Base-by-base conservation (phyloP, 2,797 vertebrate genomes). In the Hipposideros larvatus region DNA sequence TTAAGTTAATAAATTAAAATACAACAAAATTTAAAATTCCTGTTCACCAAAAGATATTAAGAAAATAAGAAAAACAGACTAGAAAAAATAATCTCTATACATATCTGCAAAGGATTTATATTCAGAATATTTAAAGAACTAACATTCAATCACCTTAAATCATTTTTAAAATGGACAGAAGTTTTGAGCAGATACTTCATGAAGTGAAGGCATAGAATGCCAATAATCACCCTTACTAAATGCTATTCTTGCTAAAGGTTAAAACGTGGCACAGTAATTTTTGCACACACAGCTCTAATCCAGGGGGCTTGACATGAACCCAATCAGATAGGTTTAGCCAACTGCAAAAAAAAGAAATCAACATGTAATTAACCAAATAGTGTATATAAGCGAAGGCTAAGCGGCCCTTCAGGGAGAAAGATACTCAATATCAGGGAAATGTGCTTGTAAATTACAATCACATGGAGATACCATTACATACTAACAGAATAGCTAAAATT, bases 111-210 rank as follows among this genome's bases (percentile, higher is more conserved):
- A 89, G 34, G 16, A 74, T 14, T 94, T 43, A 61, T n/a, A 85
- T 37, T 91, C 59, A 73, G 53, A 95, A 28, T 88, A 77, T 59
- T 86, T 91, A 70, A 79, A 91, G 16, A 95, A 57, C 43, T 75
- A 4, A n/a, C 80, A 74, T 24, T 89, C 21, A 86, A 11, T 87
- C 65, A 87, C 59, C 68, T 19, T 18, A 1, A 94, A 68, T 15
- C 46, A 63, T 75, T 93, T 91, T 55, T 66, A 18, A 86, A 93
- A 73, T 43, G 14, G 11, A 66, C 48, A 21, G 37, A 85, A 79
- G 11, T 71, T 66, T 80, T 51, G 19, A 80, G 75, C 11, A 74
- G 18, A 75, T 14, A 68, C 18, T 51, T 61, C 57, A 83, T 61
- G 63, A 85, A 61, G 15, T 43, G 57, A 87, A 90, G 41, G 41